Base-by-base conservation (phyloP, 2,113 vertebrate species). In the Suncus etruscus region DNA sequence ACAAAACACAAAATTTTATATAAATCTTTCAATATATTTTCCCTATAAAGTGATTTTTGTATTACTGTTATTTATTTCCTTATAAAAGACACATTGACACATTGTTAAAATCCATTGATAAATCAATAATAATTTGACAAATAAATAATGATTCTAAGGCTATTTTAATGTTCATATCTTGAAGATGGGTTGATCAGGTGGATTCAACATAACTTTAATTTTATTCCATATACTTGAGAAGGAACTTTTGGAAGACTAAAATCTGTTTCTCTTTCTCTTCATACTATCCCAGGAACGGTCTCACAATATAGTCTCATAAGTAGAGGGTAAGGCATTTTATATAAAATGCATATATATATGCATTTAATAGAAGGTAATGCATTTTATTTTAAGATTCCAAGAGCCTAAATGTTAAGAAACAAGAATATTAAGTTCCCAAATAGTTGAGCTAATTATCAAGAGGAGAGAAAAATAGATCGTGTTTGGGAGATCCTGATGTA, bases 21-120 rank as follows among this genome's bases (percentile, higher is more conserved):
- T 48, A 75, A 69, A 32, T 85, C 14, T 91, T 48, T 79, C 39
- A 80, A 50, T 25, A 68, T 14, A 50, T 80, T 88, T 32, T 68
- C 16, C 24, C 2, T 79, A 79, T 68, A 94, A 79, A 1, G 1
- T n/a, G 10, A 61, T 31, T 4, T 16, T 32, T 92, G 4, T 25
- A 29, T 81, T 76, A 5, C 27, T 76, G 29, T 66, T 76, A 76
- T 29, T 15, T 50, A 58, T 72, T 63, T 14, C 3, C 29, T 14
- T 75, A 6, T 48, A 75, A 74, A 78, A 51, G 75, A 32, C 22
- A 66, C 6, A 6, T 32, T 66, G 63, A 32, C 27, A 66, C 6
- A 6, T 48, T 66, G 63, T 66, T 22, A n/a, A 31, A 68, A 39
- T 80, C 75, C 2, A 72, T 27, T 58, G 73, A 32, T 5, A 78